These are phyloP conservation scores for Gymnoscelis rufifasciata DNA, from an alignment of 2,888 invertebrate species.

Conservation along the genomic window DNA sequence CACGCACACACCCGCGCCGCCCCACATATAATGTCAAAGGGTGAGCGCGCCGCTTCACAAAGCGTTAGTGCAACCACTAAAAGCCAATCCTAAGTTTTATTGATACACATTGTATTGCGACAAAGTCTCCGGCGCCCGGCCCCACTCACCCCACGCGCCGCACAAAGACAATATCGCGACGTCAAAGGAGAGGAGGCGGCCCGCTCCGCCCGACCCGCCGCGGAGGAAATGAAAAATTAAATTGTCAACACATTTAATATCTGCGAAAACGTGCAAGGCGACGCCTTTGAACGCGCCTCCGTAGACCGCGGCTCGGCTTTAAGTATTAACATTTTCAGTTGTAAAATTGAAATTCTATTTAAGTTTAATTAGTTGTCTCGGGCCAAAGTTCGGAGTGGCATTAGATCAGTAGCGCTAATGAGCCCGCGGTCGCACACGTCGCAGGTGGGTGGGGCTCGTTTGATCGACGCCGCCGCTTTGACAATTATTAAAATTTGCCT, in stretches of 20 bases:
- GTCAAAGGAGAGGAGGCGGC: slow-evolving; percentile 72
- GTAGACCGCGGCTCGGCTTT: slow-evolving; percentile 68
- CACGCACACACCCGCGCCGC: slow-evolving; percentile 39
- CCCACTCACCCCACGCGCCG: slow-evolving; percentile 72
- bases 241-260: slow-evolving; percentile 80
- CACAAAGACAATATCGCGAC: slow-evolving; percentile 80
- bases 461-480: slow-evolving; percentile 80
- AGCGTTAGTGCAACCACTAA: slow-evolving; percentile 80
- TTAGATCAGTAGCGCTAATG: slow-evolving; percentile 76
- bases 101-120: slow-evolving; percentile 80
- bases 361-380: slow-evolving; percentile 73
- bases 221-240: slow-evolving; percentile 80
- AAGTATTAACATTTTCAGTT: slow-evolving; percentile 74
- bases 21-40: slow-evolving; percentile 77
- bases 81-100: slow-evolving; percentile 81
- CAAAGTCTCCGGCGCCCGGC: slow-evolving; percentile 75
- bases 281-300: slow-evolving; percentile 73
- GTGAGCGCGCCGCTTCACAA: slow-evolving; percentile 77
- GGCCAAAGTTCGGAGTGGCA: slow-evolving; percentile 69
- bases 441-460: slow-evolving; percentile 63
- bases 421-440: slow-evolving; percentile 73
- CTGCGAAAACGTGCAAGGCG: slow-evolving; percentile 78
- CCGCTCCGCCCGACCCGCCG: slow-evolving; percentile 57
- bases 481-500: slow-evolving; percentile 81
- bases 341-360: slow-evolving; percentile 76